Conservation (phyloP, 1,140 invertebrate species). For the Pinna nobilis region DNA sequence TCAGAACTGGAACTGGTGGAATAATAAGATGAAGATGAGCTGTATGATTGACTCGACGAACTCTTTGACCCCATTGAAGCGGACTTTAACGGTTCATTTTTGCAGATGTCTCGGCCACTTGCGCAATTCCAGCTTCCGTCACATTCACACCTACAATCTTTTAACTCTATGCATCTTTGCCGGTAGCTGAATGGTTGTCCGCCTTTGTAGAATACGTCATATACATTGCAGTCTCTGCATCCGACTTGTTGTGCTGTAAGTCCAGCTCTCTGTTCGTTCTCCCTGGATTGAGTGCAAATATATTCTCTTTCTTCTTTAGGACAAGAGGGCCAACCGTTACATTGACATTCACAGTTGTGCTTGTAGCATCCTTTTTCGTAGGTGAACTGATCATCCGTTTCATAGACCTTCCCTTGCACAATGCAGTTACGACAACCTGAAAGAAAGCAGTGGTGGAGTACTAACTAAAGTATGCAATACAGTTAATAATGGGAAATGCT, state of each 20-base stretch:
- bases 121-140: constrained; percentile 21
- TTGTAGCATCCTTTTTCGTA: constrained; percentile 46
- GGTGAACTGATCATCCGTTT: constrained; percentile 29
- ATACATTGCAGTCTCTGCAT: constrained; percentile 19
- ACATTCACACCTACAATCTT: constrained; percentile 10
- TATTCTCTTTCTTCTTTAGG: constrained; percentile 45
- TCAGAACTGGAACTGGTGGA: not conserved
- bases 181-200: constrained; percentile 11
- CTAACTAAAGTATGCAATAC: no score
- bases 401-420: constrained; percentile 17
- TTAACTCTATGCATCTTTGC: constrained; percentile 17
- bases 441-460: no score
- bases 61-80: not conserved
- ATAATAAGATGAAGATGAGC: not conserved
- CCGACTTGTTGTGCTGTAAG: not conserved
- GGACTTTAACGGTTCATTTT: not conserved
- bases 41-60: not conserved
- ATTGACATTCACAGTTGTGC: constrained; percentile 57
- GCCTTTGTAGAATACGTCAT: constrained; percentile 7
- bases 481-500: not conserved
- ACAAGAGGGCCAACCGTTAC: constrained; percentile 52
- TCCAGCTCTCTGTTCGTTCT: not conserved
- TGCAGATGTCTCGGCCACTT: constrained; percentile 6
- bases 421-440: constrained; percentile 24
- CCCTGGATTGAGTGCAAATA: constrained; percentile 18